phyloP scores from a whole-genome alignment of 2,113 vertebrate genomes.

The Sturnus vulgaris region DNA sequence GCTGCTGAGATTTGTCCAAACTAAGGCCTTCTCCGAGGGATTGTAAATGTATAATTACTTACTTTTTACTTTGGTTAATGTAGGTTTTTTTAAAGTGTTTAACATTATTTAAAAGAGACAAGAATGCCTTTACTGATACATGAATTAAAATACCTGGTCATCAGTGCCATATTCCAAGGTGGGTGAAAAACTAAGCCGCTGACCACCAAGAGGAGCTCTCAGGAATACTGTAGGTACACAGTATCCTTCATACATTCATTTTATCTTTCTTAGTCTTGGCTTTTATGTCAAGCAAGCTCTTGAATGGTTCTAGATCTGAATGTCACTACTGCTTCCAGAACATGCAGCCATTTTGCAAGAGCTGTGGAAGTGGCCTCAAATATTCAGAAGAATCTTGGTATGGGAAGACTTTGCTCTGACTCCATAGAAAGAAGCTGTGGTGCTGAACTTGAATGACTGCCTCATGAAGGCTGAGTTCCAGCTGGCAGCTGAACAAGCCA shows the following conservation, averaged over 20 bases:
- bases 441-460: conserved; percentile 20
- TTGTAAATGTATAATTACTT: neutral
- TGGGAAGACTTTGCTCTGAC: neutral
- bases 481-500: conserved; percentile 45
- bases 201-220: neutral
- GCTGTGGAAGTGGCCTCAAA: neutral
- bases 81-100: neutral
- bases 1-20: neutral
- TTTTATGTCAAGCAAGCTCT: neutral
- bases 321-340: neutral
- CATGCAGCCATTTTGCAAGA: neutral
- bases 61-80: neutral
- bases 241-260: neutral
- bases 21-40: neutral
- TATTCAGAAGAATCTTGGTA: neutral
- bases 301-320: neutral
- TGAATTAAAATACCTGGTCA: neutral
- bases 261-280: neutral
- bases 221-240: neutral
- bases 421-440: neutral
- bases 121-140: neutral
- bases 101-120: neutral
- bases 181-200: neutral
- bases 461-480: conserved; percentile 37
- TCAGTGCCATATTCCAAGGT: neutral